These are phyloP conservation scores for Drosophila sechellia DNA, from an alignment of 1,140 invertebrate species.

Conservation along the genomic window DNA sequence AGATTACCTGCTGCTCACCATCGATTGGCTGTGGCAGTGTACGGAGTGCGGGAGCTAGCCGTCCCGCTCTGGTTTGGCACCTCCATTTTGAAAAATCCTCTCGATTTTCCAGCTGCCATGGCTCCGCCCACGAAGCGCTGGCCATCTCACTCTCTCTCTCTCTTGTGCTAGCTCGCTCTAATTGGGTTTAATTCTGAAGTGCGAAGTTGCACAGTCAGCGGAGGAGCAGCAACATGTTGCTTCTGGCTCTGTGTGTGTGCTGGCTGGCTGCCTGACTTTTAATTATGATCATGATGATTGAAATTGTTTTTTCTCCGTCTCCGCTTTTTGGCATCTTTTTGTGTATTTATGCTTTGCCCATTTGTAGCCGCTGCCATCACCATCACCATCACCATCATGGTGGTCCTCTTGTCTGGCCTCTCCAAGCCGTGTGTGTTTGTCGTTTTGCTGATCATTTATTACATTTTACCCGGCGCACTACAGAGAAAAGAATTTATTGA, in stretches of 20 bases:
- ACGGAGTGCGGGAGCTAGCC: constrained; percentile 13
- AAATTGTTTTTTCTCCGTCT: constrained; percentile 72
- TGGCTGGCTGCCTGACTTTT: constrained; percentile 57
- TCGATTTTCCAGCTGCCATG: constrained; percentile 39
- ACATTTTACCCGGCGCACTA: constrained; percentile 30
- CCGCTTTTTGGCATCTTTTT: constrained; percentile 73
- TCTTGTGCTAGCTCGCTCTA: constrained; percentile 45
- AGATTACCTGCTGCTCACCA: constrained; percentile 54
- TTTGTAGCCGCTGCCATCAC: constrained; percentile 59
- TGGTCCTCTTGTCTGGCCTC: constrained; percentile 75
- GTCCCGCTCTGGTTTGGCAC: constrained; percentile 59
- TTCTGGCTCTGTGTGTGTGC: constrained; percentile 27
- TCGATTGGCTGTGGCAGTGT: constrained; percentile 36
- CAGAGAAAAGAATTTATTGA: constrained; percentile 23
- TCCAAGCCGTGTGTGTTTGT: constrained; percentile 53
- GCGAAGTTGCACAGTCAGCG: constrained; percentile 80
- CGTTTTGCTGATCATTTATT: constrained; percentile 79
- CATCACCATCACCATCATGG: constrained; percentile 53
- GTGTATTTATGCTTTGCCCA: constrained; percentile 76
- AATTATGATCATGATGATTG: constrained; percentile 81
- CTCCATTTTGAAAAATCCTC: constrained; percentile 81
- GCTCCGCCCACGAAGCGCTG: constrained; percentile 54
- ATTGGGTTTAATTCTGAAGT: constrained; percentile 81
- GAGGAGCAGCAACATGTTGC: constrained; percentile 44
- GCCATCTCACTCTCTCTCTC: constrained; percentile 17